These are phyloP conservation scores for Perodicticus potto DNA, from an alignment of 2,797 vertebrate genomes.

Conservation along the genomic window DNA sequence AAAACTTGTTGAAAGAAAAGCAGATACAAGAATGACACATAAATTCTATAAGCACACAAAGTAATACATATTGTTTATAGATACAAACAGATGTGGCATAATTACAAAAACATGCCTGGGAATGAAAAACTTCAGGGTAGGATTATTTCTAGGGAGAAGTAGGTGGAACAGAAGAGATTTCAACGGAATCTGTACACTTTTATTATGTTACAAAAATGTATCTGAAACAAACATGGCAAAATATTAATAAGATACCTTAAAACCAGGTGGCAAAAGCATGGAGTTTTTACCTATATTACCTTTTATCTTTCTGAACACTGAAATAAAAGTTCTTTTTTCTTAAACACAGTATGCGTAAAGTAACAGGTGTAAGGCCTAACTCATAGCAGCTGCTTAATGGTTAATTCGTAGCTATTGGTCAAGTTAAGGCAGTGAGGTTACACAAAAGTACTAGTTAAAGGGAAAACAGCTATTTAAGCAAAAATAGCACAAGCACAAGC, in stretches of 20 bases:
- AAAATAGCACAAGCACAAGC: conserved; percentile 18
- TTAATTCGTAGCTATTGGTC: neutral
- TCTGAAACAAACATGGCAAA: neutral
- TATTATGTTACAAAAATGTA: conserved; percentile 13
- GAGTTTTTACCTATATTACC: neutral
- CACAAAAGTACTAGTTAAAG: neutral
- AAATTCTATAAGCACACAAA: neutral
- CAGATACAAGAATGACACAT: neutral
- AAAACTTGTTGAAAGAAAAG: conserved; percentile 15
- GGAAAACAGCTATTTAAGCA: conserved; percentile 42
- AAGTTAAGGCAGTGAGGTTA: neutral
- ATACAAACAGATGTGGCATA: conserved; percentile 5
- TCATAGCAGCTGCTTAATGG: neutral
- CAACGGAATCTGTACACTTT: neutral
- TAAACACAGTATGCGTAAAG: neutral
- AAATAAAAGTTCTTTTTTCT: neutral
- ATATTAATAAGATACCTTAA: neutral
- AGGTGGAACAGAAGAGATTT: neutral
- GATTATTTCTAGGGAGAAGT: neutral
- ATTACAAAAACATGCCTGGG: neutral
- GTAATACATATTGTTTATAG: neutral
- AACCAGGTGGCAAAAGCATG: neutral
- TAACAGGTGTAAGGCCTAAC: neutral
- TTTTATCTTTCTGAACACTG: neutral
- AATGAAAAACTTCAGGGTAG: neutral